These are phyloP conservation scores for Amblyornis subalaris DNA, from an alignment of 2,113 vertebrate species.

Conservation along the genomic window DNA sequence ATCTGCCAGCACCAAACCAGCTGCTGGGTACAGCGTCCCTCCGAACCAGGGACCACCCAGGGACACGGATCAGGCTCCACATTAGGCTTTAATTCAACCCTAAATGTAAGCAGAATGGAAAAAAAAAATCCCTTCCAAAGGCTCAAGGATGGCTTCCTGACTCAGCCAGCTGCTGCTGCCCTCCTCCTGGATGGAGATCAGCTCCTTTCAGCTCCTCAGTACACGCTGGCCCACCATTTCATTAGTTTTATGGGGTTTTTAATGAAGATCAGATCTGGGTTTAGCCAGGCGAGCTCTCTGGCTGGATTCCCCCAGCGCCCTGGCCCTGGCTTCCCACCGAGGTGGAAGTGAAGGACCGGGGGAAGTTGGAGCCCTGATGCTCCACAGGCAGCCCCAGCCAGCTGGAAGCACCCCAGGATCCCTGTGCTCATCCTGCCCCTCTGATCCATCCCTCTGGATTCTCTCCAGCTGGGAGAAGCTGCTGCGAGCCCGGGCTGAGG, in stretches of 20 bases:
- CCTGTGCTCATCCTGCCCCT: fast-evolving
- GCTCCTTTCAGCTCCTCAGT: not conserved
- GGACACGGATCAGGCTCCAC: not conserved
- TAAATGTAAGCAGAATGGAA: not conserved
- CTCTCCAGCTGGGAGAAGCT: not conserved
- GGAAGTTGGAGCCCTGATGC: not conserved
- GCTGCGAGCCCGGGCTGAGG: not conserved
- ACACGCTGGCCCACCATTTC: not conserved
- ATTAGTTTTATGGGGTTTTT: not conserved
- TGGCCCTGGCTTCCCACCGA: fast-evolving
- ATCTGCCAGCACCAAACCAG: constrained; percentile 47
- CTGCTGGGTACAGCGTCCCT: not conserved
- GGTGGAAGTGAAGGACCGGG: not conserved
- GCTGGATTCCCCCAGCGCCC: not conserved
- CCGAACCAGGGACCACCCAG: not conserved
- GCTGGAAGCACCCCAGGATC: fast-evolving
- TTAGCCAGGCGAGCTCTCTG: not conserved
- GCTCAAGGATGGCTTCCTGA: not conserved
- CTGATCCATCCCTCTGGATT: not conserved
- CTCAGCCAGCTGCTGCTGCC: not conserved
- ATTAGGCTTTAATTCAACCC: not conserved
- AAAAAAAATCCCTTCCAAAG: not conserved
- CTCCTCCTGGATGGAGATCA: not conserved
- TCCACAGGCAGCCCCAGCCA: not conserved
- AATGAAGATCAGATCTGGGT: not conserved